Evolutionary conservation across 1,140 invertebrate genomes (phyloP).

Genomic region (Thalassaphorura encarpata): DNA sequence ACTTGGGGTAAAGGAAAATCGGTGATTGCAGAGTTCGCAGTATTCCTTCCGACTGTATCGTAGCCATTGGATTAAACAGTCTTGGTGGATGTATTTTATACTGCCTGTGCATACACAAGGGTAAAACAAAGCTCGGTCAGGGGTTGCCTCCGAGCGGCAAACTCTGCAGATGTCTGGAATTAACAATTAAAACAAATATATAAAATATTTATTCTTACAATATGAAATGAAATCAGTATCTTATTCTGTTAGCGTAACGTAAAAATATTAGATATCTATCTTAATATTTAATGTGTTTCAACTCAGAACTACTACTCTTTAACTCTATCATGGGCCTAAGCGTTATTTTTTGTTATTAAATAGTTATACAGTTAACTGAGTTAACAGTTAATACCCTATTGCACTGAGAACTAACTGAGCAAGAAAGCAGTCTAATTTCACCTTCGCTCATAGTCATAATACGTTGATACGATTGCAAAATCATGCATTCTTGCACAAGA

Average conservation of each 20-base stretch:
- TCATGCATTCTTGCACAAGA: too few relatives aligned
- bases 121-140: constrained; percentile 83
- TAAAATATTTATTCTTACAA: too few relatives aligned
- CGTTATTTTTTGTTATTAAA: too few relatives aligned
- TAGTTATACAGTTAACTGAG: too few relatives aligned
- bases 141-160: constrained; percentile 82
- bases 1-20: constrained; percentile 95
- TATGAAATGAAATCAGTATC: too few relatives aligned
- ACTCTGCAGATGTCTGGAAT: constrained; percentile 88
- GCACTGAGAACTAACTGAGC: background rate
- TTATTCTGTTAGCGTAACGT: background rate
- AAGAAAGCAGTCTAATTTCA: background rate
- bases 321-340: too few relatives aligned
- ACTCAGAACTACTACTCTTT: too few relatives aligned
- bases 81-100: constrained; percentile 95
- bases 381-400: too few relatives aligned
- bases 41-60: constrained; percentile 95
- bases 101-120: constrained; percentile 98
- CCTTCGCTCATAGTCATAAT: background rate
- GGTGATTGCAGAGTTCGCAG: constrained; percentile 95
- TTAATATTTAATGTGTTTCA: too few relatives aligned
- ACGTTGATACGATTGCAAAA: too few relatives aligned
- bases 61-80: constrained; percentile 56
- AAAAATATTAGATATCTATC: background rate
- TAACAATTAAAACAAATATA: constrained; percentile 13